A percentile compares a stretch with the other conserved stretches of the same genome.
phyloP scores from a whole-genome alignment of 2,888 invertebrate genomes.

The Diaperis boleti region DNA sequence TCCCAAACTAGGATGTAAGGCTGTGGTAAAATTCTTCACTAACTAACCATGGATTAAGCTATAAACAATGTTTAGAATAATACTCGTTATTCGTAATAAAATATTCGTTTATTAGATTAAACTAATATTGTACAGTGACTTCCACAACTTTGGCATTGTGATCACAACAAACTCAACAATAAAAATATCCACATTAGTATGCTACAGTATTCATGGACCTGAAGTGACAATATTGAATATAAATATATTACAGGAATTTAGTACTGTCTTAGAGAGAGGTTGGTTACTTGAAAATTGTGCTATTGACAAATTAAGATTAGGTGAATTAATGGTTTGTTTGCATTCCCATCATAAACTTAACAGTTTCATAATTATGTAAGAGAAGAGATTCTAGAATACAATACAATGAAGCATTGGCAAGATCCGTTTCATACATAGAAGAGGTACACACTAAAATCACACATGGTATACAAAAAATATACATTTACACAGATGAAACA shows the following conservation, averaged over 20 bases:
- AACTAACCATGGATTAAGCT: no score
- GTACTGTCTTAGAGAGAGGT: neutral
- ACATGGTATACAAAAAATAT: conserved; percentile 43
- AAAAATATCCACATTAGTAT: conserved; percentile 14
- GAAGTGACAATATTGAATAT: neutral
- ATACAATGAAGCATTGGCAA: neutral
- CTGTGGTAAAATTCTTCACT: no score
- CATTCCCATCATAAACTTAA: conserved; percentile 1
- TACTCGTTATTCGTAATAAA: conserved; percentile 13
- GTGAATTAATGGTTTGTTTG: conserved; percentile 13
- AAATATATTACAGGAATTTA: neutral
- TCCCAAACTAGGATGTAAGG: no score
- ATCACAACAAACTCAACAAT: conserved; percentile 11
- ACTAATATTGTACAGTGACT: conserved; percentile 25
- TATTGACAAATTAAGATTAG: conserved; percentile 17
- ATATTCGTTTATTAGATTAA: conserved; percentile 24
- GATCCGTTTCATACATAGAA: neutral
- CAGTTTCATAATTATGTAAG: conserved; percentile 2
- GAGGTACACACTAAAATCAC: conserved; percentile 58
- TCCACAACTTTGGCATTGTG: conserved; percentile 19
- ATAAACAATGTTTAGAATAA: no score
- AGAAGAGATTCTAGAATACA: neutral
- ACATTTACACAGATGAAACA: conserved; percentile 41
- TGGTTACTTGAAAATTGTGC: conserved; percentile 14
- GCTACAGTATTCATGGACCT: neutral